Evolutionary conservation across 1,140 invertebrate genomes (phyloP).

Genomic region (Ceratina australensis): DNA sequence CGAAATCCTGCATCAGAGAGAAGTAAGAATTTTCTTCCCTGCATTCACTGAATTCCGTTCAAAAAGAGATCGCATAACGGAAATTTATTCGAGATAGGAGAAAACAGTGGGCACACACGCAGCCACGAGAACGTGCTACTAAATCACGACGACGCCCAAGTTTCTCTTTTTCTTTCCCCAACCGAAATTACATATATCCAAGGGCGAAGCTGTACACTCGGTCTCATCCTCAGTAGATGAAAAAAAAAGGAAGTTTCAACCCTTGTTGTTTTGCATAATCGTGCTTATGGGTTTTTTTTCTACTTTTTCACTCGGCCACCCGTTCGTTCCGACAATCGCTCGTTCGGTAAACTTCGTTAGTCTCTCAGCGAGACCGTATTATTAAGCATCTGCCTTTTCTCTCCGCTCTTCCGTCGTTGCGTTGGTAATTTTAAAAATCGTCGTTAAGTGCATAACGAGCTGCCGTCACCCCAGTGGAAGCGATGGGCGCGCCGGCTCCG

Average conservation of each 20-base stretch:
- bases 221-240: not conserved
- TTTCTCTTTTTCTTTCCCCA: not conserved
- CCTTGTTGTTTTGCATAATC: conserved; percentile 30
- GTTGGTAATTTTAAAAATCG: conserved; percentile 20
- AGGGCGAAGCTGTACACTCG: not conserved
- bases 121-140: not conserved
- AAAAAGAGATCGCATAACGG: conserved; percentile 22
- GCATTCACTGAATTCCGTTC: conserved; percentile 11
- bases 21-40: not conserved
- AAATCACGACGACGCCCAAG: conserved; percentile 16
- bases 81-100: conserved; percentile 15
- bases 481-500: not conserved
- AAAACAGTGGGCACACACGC: not conserved
- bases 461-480: not conserved
- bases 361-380: conserved; percentile 4
- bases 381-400: not conserved
- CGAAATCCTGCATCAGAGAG: too few species aligned
- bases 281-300: not conserved
- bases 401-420: not conserved
- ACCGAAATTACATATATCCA: conserved; percentile 12
- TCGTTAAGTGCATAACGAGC: conserved; percentile 4
- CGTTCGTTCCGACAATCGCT: not conserved
- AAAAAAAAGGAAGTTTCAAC: not conserved
- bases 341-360: conserved; percentile 30
- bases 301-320: not conserved